phyloP scores from a whole-genome alignment of 2,113 vertebrate species.

The Rhinoderma darwinii region DNA sequence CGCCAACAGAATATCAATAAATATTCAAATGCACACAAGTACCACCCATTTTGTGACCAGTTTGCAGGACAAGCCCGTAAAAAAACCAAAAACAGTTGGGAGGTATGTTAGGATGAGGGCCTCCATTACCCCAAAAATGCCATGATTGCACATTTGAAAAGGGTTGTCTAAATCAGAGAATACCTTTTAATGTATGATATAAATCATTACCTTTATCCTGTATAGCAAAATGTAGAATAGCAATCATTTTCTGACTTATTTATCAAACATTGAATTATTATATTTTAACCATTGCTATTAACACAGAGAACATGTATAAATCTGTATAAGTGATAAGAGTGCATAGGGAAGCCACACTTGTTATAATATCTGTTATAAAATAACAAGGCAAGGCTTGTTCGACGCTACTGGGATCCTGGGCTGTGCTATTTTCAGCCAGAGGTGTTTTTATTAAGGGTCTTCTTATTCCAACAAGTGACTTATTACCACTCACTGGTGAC shows the following conservation, averaged over 20 bases:
- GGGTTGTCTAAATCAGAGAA: not conserved
- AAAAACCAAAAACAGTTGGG: no score
- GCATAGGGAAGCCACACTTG: not conserved
- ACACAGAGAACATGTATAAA: not conserved
- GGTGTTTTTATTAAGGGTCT: slow-evolving; percentile 7
- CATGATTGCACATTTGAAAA: no score
- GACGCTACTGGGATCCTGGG: not conserved
- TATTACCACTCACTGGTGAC: not conserved
- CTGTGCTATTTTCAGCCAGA: slow-evolving; percentile 15
- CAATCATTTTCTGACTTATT: not conserved
- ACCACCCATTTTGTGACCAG: no score
- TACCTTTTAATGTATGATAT: not conserved
- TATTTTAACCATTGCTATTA: not conserved
- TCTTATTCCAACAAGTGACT: not conserved
- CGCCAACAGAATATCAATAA: no score
- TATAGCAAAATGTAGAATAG: not conserved
- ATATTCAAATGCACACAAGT: no score
- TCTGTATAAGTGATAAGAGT: not conserved
- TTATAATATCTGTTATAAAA: not conserved
- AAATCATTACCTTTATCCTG: not conserved
- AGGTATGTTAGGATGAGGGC: no score
- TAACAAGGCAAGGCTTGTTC: slow-evolving; percentile 40
- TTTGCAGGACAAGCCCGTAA: no score
- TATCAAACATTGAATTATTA: not conserved
- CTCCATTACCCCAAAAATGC: no score